A percentile compares a stretch with the other conserved stretches of the same genome.
phyloP scores from a whole-genome alignment of 2,888 invertebrate species.

The Dusona sp. region DNA sequence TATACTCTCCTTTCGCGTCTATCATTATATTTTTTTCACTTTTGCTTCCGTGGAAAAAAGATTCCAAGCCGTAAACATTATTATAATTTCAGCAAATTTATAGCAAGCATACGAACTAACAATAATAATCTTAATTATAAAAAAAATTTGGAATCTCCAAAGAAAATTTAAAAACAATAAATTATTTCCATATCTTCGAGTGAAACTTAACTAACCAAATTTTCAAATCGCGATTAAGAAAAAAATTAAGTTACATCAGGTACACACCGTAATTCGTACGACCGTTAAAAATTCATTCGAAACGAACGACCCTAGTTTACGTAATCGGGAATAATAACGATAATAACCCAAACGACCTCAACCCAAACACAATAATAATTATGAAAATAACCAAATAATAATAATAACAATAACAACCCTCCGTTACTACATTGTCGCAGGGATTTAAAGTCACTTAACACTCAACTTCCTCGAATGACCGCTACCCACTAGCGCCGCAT shows the following conservation, averaged over 20 bases:
- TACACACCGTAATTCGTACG: not conserved
- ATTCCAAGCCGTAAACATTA: not conserved
- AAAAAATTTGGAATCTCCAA: too few relatives aligned
- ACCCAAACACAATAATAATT: not conserved
- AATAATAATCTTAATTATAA: too few relatives aligned
- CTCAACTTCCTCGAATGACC: not conserved
- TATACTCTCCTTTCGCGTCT: slow-evolving; percentile 2
- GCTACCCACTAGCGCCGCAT: not conserved
- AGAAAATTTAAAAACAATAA: too few relatives aligned
- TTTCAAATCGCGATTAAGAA: not conserved
- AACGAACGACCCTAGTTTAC: not conserved
- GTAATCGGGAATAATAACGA: not conserved
- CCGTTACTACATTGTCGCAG: not conserved
- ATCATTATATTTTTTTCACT: not conserved
- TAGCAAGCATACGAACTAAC: too few relatives aligned
- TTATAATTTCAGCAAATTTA: not conserved
- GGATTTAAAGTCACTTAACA: not conserved
- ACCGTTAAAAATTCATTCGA: not conserved
- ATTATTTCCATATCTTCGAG: not conserved
- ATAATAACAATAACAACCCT: not conserved
- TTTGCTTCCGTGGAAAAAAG: not conserved
- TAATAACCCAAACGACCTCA: not conserved
- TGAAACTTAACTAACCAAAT: not conserved
- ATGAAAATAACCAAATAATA: not conserved
- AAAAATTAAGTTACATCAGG: not conserved